Base-by-base conservation (phyloP, 1,140 invertebrate species). In the Drosophila nannoptera region DNA sequence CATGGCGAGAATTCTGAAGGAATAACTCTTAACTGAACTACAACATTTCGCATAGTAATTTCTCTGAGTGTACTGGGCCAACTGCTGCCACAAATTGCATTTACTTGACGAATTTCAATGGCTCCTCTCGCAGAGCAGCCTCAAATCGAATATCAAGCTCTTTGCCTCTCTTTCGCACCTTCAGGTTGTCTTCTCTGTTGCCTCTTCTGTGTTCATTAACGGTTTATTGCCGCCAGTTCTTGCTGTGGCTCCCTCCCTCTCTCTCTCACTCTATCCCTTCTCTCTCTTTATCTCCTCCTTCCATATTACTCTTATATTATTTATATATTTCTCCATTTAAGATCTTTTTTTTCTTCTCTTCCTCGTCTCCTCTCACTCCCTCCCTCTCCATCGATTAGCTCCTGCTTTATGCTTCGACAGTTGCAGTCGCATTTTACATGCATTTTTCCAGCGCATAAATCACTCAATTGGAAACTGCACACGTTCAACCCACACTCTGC, bases 381-480 rank as follows among this genome's bases (percentile, higher is more conserved):
- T 38, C 40, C 33, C 22, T 53, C 8, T 22, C 5, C 4, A n/a
- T 40, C 16, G 42, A 29, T 67, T 40, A 42, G 38, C 56, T 62
- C 43, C 48, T 49, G 32, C 54, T 73, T 72, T 65, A 68, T 60
- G 60, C 68, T 12, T 12, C 40, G 40, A 11, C 22, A 11, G 42
- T 14, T 22, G 7, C 49, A 46, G 35, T 29, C 48, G 32, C 61
- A 69, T 31, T 62, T 53, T 58, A 50, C 56, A 69, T 74, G 82
- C 69, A 77, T 81, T 75, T 81, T 75, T 78, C 75, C 81, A 86
- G 69, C 77, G 74, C 82, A 86, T 86, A 86, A 86, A 86, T 86
- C 81, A 86, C 74, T 86, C 81, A 86, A 86, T 86, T 81, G 81
- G 81, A 86, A 83, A 83, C 78, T 77, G 73, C 76, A 68, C 81